These are phyloP conservation scores for Cephalopachus bancanus DNA, from an alignment of 2,797 vertebrate species.

Conservation along the genomic window DNA sequence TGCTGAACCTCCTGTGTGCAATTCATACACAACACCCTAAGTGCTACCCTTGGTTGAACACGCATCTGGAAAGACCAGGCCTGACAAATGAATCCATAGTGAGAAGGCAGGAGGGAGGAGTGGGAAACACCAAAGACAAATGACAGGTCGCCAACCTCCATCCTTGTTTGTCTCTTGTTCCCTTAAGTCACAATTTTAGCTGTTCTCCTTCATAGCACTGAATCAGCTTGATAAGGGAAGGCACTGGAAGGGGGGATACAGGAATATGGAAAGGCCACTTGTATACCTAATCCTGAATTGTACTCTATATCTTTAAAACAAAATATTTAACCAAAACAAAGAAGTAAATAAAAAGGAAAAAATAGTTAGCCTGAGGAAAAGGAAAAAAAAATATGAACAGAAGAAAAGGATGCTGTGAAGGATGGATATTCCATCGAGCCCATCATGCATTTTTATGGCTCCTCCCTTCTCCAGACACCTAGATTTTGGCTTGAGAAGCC, in stretches of 20 bases:
- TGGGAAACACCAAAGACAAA: background rate
- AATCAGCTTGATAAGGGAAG: background rate
- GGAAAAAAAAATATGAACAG: background rate
- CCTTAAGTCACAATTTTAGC: too few relatives aligned
- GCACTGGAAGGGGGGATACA: fast-evolving
- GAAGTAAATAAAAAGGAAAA: too few relatives aligned
- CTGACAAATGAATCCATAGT: background rate
- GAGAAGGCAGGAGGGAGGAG: background rate
- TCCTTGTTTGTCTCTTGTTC: background rate
- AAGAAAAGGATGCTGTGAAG: background rate
- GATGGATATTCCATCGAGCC: background rate
- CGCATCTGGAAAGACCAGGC: background rate
- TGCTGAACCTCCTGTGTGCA: background rate
- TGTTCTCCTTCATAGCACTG: too few relatives aligned
- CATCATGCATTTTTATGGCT: fast-evolving
- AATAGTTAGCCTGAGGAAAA: too few relatives aligned
- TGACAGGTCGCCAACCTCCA: background rate
- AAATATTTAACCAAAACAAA: too few relatives aligned
- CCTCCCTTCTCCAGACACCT: background rate
- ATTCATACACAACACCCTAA: too few relatives aligned
- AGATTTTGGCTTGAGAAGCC: background rate
- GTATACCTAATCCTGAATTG: too few relatives aligned
- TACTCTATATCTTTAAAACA: too few relatives aligned
- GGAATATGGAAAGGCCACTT: background rate
- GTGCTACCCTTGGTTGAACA: background rate